Evolutionary conservation across 2,113 vertebrate species (phyloP), one percentile per base, ranked within the genome.

Genomic region (Condylura cristata): DNA sequence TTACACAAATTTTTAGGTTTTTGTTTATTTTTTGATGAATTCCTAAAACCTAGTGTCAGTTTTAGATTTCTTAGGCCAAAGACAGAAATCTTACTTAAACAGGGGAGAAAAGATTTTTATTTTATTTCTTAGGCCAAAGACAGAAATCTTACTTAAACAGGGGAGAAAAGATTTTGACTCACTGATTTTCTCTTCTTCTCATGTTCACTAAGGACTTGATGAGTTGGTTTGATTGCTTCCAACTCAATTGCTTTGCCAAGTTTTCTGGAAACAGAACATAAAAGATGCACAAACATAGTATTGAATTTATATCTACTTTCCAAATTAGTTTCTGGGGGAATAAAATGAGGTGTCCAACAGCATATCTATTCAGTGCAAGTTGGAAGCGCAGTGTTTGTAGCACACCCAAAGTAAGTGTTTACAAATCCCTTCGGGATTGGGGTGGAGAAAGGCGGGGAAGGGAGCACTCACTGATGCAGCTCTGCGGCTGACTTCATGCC

Each of bases 401-500:
- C 44, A 65, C 7, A 39, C 14, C 14, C 68, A 81, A 61, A 88
- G 88, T 91, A 94, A 96, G 86, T 41, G 71, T 88, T 79, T 94
- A 80, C 12, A 48, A 20, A 5, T 76, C 18, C 8, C 74, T 80
- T 34, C 2, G 11, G 22, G 70, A 10, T 84, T 65, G 84, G 83
- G 56, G 46, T 34, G 81, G 85, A 97, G 84, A 58, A 89, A 72
- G 39, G 72, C 81, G 60, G n/a, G n/a, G 72, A 20, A 10, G 7
- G 37, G 58, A 80, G 1, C 66, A 97, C 97, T 97, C 98, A 99
- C 98, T 98, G 98, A 97, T 99, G 99, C 65, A 99, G 98, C 72
- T 99, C 98, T 17, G 99, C 99, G 58, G 98, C 97, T 9, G 98
- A 98, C 94, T 98, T 99, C 98, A 99, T 98, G 97, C 99, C 98